Conservation (phyloP, 2,888 invertebrate genomes). For the Ecliptopera silaceata region DNA sequence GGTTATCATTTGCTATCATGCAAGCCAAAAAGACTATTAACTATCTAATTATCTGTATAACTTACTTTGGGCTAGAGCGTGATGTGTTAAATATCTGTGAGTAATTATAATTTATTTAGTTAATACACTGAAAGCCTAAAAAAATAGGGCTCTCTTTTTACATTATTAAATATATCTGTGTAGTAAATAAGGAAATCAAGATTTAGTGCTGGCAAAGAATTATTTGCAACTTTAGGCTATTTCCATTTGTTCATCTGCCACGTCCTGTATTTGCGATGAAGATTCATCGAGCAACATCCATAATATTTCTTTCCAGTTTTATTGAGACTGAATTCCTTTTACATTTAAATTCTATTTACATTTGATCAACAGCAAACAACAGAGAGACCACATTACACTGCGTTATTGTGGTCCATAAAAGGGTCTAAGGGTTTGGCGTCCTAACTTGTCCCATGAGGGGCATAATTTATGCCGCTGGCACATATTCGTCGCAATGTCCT, state of each 20-base stretch:
- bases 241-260: background rate
- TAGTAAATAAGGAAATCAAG: too few relatives aligned
- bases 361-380: slow-evolving; percentile 31
- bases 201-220: background rate
- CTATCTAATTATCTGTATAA: too few relatives aligned
- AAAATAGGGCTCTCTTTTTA: too few relatives aligned
- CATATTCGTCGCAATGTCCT: slow-evolving; percentile 49
- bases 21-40: too few relatives aligned
- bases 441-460: slow-evolving; percentile 59
- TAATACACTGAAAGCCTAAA: too few relatives aligned
- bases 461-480: slow-evolving; percentile 59
- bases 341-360: slow-evolving; percentile 6
- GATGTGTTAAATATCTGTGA: too few relatives aligned
- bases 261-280: background rate
- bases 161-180: too few relatives aligned
- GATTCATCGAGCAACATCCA: background rate
- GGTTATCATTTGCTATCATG: too few relatives aligned
- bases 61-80: too few relatives aligned
- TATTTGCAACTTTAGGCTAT: background rate
- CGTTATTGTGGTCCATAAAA: slow-evolving; percentile 60
- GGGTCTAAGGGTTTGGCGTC: slow-evolving; percentile 54
- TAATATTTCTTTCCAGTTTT: background rate
- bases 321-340: background rate
- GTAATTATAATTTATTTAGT: too few relatives aligned
- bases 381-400: slow-evolving; percentile 46